Conservation (phyloP, 2,888 invertebrate genomes). For the Chymomyza amoena region DNA sequence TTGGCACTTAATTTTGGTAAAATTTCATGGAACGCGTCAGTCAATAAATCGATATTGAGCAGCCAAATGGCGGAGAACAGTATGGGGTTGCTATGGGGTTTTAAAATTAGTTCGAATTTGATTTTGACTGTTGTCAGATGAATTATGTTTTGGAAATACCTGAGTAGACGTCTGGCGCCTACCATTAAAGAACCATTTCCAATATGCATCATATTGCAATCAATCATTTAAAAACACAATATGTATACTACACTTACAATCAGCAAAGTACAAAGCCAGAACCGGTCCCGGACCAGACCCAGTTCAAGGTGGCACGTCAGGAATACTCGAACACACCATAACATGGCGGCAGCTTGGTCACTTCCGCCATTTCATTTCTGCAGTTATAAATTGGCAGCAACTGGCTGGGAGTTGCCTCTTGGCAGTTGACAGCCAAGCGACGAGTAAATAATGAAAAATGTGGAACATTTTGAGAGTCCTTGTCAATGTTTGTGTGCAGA, state of each 20-base stretch:
- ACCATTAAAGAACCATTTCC: slow-evolving; percentile 3
- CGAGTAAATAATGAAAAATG: slow-evolving; percentile 4
- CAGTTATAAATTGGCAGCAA: neutral
- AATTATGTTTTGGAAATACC: neutral
- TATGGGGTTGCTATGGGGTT: neutral
- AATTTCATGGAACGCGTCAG: neutral
- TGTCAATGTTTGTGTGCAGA: neutral
- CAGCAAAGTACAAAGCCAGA: neutral
- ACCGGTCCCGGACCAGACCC: too few relatives aligned
- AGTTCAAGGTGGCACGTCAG: neutral
- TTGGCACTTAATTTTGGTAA: neutral
- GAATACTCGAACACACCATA: neutral
- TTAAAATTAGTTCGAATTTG: neutral
- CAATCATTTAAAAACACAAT: slow-evolving; percentile 55
- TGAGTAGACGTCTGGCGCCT: neutral
- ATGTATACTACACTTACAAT: slow-evolving; percentile 2
- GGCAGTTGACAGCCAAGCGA: neutral
- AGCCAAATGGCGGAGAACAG: neutral
- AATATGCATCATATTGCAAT: slow-evolving; percentile 55
- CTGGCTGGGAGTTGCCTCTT: neutral
- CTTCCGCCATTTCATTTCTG: neutral
- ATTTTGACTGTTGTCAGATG: too few relatives aligned
- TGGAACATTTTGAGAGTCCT: neutral
- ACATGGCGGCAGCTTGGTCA: neutral
- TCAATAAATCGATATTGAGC: neutral